phyloP scores from a whole-genome alignment of 2,113 vertebrate species.

The Neopipo cinnamomea region DNA sequence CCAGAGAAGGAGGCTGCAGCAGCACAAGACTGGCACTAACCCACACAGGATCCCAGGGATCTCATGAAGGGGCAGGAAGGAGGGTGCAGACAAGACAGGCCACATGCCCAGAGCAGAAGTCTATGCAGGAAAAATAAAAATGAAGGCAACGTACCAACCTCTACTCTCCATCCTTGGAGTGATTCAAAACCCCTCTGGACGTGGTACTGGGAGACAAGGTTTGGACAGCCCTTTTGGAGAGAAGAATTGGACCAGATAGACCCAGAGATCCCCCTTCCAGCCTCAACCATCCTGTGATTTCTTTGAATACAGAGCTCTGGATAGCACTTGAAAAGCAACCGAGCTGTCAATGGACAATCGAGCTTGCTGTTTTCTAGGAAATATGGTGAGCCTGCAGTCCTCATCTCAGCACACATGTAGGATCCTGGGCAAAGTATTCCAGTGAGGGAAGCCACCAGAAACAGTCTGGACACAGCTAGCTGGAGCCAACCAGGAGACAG shows the following conservation, averaged over 20 bases:
- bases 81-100: background rate
- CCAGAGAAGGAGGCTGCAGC: background rate
- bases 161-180: background rate
- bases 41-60: no score
- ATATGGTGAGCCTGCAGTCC: background rate
- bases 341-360: background rate
- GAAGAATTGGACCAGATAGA: background rate
- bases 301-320: background rate
- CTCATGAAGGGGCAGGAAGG: background rate
- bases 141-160: background rate
- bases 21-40: background rate
- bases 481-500: background rate
- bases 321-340: background rate
- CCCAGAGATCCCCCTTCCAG: background rate
- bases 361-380: background rate
- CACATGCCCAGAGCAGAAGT: background rate
- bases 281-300: background rate
- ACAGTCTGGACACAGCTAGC: background rate
- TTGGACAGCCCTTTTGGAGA: background rate
- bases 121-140: background rate
- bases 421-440: background rate
- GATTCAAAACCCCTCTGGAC: background rate
- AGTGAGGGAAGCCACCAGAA: background rate
- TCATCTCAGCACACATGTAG: background rate
- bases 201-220: background rate